A percentile compares a stretch with the other conserved stretches of the same genome.
phyloP scores from a whole-genome alignment of 2,888 invertebrate species.

The Acanthopleura granulata region DNA sequence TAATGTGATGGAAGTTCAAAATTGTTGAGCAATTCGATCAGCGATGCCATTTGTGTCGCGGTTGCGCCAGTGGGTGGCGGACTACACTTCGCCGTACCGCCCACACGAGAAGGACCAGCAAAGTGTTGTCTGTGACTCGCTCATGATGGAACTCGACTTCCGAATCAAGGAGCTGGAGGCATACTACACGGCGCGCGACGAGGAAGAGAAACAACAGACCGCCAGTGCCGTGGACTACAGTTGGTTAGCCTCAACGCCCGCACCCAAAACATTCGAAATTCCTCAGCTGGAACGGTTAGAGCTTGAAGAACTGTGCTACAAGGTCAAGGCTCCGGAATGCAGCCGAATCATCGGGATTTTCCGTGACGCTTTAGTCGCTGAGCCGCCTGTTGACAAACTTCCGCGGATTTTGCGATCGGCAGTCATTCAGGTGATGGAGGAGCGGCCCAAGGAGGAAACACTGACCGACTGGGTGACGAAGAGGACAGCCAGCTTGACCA shows the following conservation, averaged over 20 bases:
- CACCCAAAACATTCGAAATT: constrained; percentile 53
- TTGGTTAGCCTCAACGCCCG: constrained; percentile 57
- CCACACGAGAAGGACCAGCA: constrained; percentile 48
- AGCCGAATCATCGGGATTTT: constrained; percentile 58
- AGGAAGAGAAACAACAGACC: constrained; percentile 40
- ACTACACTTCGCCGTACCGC: constrained; percentile 28
- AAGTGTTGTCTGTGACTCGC: constrained; percentile 48
- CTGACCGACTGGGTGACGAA: constrained; percentile 58
- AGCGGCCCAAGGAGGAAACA: constrained; percentile 57
- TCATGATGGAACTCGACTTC: constrained; percentile 55
- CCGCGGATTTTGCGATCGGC: constrained; percentile 45
- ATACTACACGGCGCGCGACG: constrained; percentile 41
- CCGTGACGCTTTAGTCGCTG: constrained; percentile 52
- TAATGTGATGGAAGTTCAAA: too few relatives aligned
- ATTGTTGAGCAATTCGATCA: background rate
- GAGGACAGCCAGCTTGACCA: constrained; percentile 53
- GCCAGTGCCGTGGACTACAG: constrained; percentile 64
- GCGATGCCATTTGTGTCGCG: constrained; percentile 17
- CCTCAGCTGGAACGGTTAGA: constrained; percentile 64
- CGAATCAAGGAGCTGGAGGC: constrained; percentile 55
- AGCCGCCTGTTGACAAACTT: constrained; percentile 50
- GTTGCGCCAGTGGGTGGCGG: constrained; percentile 40
- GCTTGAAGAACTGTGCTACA: constrained; percentile 60
- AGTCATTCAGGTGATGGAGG: constrained; percentile 48
- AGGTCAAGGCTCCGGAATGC: constrained; percentile 60